phyloP scores from a whole-genome alignment of 2,113 vertebrate genomes.

The Apodemus sylvaticus region DNA sequence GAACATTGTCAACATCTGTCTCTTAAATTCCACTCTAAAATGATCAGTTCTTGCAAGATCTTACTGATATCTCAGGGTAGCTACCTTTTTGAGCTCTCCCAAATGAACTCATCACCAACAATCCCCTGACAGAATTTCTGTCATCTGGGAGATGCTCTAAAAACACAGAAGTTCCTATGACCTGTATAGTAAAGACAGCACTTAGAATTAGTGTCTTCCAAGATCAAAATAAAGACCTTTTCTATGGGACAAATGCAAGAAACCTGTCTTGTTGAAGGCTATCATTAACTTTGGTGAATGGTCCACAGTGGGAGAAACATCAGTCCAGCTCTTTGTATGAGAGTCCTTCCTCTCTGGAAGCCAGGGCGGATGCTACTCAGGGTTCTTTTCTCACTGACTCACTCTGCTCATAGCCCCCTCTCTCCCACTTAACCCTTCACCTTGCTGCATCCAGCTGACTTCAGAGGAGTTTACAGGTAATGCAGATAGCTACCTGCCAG shows the following conservation, averaged over 20 bases:
- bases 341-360: neutral
- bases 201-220: neutral
- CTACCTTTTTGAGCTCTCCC: neutral
- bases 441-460: neutral
- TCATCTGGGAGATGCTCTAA: fast-evolving
- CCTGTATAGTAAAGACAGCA: neutral
- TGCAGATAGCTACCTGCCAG: neutral
- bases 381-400: neutral
- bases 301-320: neutral
- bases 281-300: neutral
- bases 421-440: neutral
- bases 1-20: fast-evolving
- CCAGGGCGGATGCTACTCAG: neutral
- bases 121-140: neutral
- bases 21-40: neutral
- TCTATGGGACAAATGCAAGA: neutral
- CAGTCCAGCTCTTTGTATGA: fast-evolving
- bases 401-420: neutral
- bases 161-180: neutral
- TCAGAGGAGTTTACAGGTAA: neutral
- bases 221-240: neutral
- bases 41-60: neutral
- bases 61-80: neutral
- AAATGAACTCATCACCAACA: neutral
- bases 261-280: neutral